A percentile compares a stretch with the other conserved stretches of the same genome.
phyloP scores from a whole-genome alignment of 2,888 invertebrate genomes.

The Caenorhabditis sp. region DNA sequence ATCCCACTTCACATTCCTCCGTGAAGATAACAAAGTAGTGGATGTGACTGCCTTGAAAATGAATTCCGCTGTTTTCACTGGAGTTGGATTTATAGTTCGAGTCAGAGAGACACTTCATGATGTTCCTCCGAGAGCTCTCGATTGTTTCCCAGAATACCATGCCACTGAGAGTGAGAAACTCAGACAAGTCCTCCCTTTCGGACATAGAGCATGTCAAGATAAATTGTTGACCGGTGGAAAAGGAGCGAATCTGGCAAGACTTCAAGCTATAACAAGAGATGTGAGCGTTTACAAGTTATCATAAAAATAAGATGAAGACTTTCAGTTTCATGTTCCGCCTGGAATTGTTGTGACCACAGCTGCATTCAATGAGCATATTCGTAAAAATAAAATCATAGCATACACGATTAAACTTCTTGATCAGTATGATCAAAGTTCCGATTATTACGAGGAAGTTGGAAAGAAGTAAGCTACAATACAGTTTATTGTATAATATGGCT shows the following conservation, averaged over 20 bases:
- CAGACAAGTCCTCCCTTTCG: slow-evolving; percentile 70
- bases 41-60: slow-evolving; percentile 52
- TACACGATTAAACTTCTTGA: slow-evolving; percentile 40
- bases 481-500: background rate
- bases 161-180: slow-evolving; percentile 57
- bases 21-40: slow-evolving; percentile 43
- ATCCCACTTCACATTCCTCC: slow-evolving; percentile 37
- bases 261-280: slow-evolving; percentile 84
- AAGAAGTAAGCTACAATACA: slow-evolving; percentile 5
- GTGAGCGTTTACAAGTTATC: slow-evolving; percentile 10
- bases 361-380: slow-evolving; percentile 71
- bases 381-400: slow-evolving; percentile 55
- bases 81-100: slow-evolving; percentile 60
- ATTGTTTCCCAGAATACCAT: slow-evolving; percentile 57
- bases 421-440: slow-evolving; percentile 16
- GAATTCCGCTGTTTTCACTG: slow-evolving; percentile 50
- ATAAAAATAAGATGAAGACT: background rate
- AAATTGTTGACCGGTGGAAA: slow-evolving; percentile 88
- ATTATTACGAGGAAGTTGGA: slow-evolving; percentile 54
- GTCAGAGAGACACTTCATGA: slow-evolving; percentile 35
- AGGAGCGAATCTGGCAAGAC: slow-evolving; percentile 88
- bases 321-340: slow-evolving; percentile 74
- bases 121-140: slow-evolving; percentile 6
- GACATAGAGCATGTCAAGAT: slow-evolving; percentile 79
- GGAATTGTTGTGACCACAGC: slow-evolving; percentile 78